phyloP scores from a whole-genome alignment of 2,113 vertebrate genomes.

The Pseudorectes ferrugineus region DNA sequence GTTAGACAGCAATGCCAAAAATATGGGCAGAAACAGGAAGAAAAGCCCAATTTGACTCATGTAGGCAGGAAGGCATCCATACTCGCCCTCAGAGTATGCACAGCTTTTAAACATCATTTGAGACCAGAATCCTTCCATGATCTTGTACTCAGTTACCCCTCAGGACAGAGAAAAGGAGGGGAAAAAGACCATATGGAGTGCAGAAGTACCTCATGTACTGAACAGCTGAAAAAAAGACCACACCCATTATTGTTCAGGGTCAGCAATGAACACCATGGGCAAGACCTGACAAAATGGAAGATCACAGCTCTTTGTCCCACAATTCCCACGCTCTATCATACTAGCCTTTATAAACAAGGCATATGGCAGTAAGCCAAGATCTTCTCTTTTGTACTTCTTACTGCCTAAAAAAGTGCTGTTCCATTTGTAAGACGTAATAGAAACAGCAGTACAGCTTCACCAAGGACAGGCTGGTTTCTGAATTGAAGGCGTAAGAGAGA shows the following conservation, averaged over 20 bases:
- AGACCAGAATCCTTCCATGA: background rate
- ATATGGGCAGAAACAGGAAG: background rate
- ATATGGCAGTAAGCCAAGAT: background rate
- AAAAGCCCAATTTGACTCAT: background rate
- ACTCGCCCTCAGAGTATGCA: background rate
- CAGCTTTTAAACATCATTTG: background rate
- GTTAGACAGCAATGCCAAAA: background rate
- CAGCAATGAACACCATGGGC: background rate
- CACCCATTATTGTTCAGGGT: background rate
- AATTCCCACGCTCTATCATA: background rate
- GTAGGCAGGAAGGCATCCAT: background rate
- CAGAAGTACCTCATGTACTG: background rate
- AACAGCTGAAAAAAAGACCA: background rate
- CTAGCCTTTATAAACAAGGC: background rate
- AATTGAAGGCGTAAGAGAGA: background rate
- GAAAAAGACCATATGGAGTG: fast-evolving
- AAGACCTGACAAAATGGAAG: background rate
- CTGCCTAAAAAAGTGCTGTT: background rate
- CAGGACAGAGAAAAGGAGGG: background rate
- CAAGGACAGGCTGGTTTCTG: background rate
- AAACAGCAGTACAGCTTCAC: background rate
- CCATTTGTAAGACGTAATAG: background rate
- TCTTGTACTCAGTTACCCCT: background rate
- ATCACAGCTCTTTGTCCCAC: background rate
- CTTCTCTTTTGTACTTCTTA: background rate